Percentiles rank a stretch among this genome's conserved stretches.
Conservation (phyloP, 2,797 vertebrate genomes). For the Sternotherus odoratus region DNA sequence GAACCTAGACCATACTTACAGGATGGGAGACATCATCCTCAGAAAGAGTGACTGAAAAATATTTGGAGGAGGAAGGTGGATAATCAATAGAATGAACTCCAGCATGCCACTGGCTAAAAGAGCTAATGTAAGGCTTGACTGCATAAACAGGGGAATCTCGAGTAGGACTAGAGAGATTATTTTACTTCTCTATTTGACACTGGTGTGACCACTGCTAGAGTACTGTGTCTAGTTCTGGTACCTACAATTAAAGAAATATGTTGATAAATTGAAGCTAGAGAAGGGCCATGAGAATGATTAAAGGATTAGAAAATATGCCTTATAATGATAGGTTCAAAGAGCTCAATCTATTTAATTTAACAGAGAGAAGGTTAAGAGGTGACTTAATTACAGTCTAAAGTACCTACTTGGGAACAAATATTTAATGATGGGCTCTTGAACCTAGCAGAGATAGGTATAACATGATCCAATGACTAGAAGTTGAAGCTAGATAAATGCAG, state of each 20-base stretch:
- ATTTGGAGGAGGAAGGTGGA: background rate
- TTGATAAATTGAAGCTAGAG: no score
- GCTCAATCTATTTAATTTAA: background rate
- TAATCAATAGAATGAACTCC: background rate
- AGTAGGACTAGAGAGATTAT: background rate
- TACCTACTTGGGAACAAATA: background rate
- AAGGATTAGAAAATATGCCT: background rate
- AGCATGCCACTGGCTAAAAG: background rate
- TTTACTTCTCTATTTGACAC: background rate
- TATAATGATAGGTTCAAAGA: background rate
- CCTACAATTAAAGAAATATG: background rate
- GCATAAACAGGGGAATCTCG: background rate
- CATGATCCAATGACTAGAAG: background rate
- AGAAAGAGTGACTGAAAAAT: background rate
- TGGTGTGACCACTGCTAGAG: background rate
- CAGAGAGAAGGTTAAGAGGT: background rate
- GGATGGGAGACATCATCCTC: background rate
- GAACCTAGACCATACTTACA: no score
- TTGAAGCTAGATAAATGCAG: background rate
- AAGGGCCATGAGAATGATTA: no score
- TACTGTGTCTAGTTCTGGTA: background rate
- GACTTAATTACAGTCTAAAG: background rate
- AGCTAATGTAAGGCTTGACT: background rate
- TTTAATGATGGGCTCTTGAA: background rate
- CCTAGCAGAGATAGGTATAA: background rate